A percentile compares a stretch with the other conserved stretches of the same genome.
phyloP scores from a whole-genome alignment of 1,140 invertebrate species.

The Wasmannia auropunctata region DNA sequence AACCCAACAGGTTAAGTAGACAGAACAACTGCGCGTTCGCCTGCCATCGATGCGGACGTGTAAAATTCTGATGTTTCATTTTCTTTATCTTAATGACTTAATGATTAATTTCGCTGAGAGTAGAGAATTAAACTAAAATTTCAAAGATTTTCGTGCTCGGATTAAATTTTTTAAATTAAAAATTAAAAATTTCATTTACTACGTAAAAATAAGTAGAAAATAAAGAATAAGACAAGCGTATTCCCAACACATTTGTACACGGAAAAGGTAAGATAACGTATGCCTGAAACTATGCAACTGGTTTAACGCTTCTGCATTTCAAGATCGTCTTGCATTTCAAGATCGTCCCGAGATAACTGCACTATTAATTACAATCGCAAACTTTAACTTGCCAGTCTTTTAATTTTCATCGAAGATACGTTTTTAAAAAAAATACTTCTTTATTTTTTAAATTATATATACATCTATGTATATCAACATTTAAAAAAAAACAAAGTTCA shows the following conservation, averaged over 20 bases:
- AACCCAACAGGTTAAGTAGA: conserved; percentile 47
- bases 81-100: conserved; percentile 1
- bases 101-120: neutral
- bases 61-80: conserved; percentile 25
- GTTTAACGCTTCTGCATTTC: conserved; percentile 7
- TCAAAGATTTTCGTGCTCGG: neutral
- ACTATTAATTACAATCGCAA: neutral
- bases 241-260: neutral
- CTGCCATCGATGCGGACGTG: conserved; percentile 5
- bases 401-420: neutral
- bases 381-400: neutral
- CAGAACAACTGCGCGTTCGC: conserved; percentile 39
- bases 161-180: neutral
- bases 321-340: neutral
- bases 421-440: neutral
- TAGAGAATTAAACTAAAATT: neutral
- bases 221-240: neutral
- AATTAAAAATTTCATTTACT: neutral
- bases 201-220: neutral
- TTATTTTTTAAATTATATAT: conserved; percentile 7
- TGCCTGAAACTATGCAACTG: conserved; percentile 28
- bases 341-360: neutral
- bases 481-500: neutral
- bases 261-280: neutral
- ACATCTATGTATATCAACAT: neutral